Base-by-base conservation (phyloP, 2,888 invertebrate species). In the Odontothrips loti region DNA sequence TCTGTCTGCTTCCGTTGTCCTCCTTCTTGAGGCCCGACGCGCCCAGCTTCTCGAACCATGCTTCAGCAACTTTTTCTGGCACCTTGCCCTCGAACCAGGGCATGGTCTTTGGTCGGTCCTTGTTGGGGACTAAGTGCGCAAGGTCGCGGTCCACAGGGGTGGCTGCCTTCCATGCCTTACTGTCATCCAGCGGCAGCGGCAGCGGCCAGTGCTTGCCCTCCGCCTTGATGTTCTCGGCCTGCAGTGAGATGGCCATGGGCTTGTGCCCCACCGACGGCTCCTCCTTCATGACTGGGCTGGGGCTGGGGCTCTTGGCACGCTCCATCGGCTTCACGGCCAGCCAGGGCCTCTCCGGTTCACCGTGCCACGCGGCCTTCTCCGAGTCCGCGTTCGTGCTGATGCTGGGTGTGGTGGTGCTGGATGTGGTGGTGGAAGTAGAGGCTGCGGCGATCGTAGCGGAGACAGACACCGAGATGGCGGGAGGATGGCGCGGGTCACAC, bases 401-500 rank as follows among this genome's bases (percentile, higher is more conserved):
- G 27, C 12, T 27, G 1, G 68, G n/a, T 27, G 68, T 27, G 23
- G n/a, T 75, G 68, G 68, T 27, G 68, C 23, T 27, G 27, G 68
- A 12, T 0, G 68, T 6, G 27, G 27, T 27, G 8, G 68, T 12
- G 9, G 68, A 68, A 1, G 68, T 27, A 11, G 68, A 27, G 11
- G 68, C 68, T 10, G 68, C 68, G 9, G 68, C 68, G 58, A 58
- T n/a, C 20, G 58, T 58, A 4, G 68, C 68, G 27, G 23, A n/a
- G 68, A 1, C 68, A 10, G 68, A 1, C 23, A 27, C 27, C 10
- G 34, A 2, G 34, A 43, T 6, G 34, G 34, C 34, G 34, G 34
- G 34, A 43, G 34, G 34, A 43, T 43, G 34, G 34, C 68, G 68
- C 68, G 68, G 8, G 68, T 78, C 68, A 47, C 80, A 82, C 82